A percentile compares a stretch with the other conserved stretches of the same genome.
Evolutionary conservation across 2,113 vertebrate species (phyloP).

Genomic region (Centrocercus urophasianus): DNA sequence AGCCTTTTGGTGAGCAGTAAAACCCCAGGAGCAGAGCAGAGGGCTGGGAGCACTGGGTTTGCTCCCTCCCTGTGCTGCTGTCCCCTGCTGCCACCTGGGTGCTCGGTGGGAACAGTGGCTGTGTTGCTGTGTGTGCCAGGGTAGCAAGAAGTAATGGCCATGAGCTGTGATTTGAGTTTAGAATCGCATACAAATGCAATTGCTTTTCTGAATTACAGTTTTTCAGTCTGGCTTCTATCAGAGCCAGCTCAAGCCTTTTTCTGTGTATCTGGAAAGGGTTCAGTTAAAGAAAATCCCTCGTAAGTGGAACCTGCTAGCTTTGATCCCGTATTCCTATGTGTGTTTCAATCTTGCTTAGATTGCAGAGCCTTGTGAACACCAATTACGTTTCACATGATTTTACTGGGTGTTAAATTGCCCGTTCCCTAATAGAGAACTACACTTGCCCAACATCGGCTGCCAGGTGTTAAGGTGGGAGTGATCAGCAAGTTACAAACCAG

Average conservation of each 20-base stretch:
- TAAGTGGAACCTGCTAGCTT: background rate
- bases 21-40: background rate
- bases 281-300: background rate
- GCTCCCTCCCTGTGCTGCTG: background rate
- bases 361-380: background rate
- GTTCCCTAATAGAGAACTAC: background rate
- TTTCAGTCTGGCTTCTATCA: background rate
- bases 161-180: background rate
- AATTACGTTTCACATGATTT: background rate
- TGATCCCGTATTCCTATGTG: fast-evolving
- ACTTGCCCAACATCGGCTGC: background rate
- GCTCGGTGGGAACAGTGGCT: background rate
- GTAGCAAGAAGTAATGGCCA: background rate
- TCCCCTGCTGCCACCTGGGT: background rate
- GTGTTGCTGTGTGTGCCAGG: background rate
- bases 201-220: background rate
- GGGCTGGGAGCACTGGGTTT: background rate
- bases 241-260: background rate
- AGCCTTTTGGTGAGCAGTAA: background rate
- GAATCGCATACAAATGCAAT: background rate
- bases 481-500: background rate
- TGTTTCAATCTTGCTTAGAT: background rate
- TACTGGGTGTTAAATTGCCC: background rate
- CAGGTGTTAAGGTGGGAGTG: background rate
- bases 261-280: background rate